Base-by-base conservation (phyloP, 2,888 invertebrate genomes). In the Callyntrura guangdongensis region DNA sequence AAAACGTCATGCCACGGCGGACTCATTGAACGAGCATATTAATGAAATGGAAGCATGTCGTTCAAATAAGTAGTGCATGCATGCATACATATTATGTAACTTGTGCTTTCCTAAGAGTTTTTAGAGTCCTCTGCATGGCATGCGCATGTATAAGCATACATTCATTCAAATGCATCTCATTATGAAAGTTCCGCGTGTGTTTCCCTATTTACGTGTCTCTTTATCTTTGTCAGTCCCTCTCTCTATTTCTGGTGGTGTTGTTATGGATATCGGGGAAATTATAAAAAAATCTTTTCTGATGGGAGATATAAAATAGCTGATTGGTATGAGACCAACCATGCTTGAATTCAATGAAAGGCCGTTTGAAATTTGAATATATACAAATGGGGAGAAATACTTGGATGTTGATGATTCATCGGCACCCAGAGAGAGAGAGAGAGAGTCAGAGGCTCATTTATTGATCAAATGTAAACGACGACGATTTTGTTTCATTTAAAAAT, bases 331-430 rank as follows among this genome's bases (percentile, higher is more conserved):
- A 69, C 81, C 83, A 25, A 69, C 72, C 25, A 79, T 27, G 56
- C 79, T 88, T 72, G 74, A 81, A 56, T 56, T 59, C 72, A 83
- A 72, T 69, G 87, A 77, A 64, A 64, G 77, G 64, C 84, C 67
- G 69, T 81, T 81, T 86, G 86, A 90, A 69, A 84, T 81, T 81
- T 86, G 86, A 90, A 69, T 91, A 91, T 91, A 87, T 91, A 84
- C 84, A 87, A 25, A 67, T 87, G 84, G 91, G 91, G 87, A 82
- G 86, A 49, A 81, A 49, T 36, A 72, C 53, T 22, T n/a, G n/a
- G 9, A 89, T 17, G 49, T 49, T 61, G 87, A 91, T 91, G 91
- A 91, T 87, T 91, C 91, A 91, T 91, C 90, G 82, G 45, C 20
- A 45, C n/a, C 22, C 49, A 22, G 25, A 67, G 11, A 12, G 64